Conservation (phyloP, 2,113 vertebrate genomes). For the Loxodonta africana region DNA sequence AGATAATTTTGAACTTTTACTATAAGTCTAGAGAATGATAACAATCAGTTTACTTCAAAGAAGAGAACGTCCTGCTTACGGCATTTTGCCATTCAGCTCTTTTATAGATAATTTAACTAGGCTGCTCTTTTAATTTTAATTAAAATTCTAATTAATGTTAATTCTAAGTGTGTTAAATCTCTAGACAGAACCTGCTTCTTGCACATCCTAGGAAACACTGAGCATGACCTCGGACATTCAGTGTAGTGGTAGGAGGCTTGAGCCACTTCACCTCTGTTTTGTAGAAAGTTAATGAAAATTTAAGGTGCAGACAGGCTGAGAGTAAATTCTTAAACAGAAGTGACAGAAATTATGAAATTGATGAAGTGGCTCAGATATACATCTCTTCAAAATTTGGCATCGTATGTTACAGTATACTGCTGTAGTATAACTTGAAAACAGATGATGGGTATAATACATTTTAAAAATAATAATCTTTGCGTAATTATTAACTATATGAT, state of each 20-base stretch:
- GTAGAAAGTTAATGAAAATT: slow-evolving; percentile 17
- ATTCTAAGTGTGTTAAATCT: neutral
- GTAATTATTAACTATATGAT: neutral
- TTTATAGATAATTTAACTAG: slow-evolving; percentile 24
- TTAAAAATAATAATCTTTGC: neutral
- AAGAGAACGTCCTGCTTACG: neutral
- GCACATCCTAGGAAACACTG: neutral
- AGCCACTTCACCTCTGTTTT: neutral
- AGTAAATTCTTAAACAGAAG: neutral
- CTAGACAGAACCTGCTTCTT: neutral
- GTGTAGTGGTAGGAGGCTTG: neutral
- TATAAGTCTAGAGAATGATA: neutral
- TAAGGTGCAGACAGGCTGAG: neutral
- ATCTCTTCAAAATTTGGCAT: neutral
- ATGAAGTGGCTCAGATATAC: neutral
- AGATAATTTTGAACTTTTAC: neutral
- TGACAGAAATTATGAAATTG: neutral
- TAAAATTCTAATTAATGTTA: neutral
- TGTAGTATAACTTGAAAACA: neutral
- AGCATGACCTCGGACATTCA: neutral
- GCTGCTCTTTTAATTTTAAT: neutral
- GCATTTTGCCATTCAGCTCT: neutral
- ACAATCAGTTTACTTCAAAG: neutral
- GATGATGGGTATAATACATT: neutral
- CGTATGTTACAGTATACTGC: neutral